A percentile compares a stretch with the other conserved stretches of the same genome.
Evolutionary conservation across 2,113 vertebrate species (phyloP).

Genomic region (Lophius piscatorius): DNA sequence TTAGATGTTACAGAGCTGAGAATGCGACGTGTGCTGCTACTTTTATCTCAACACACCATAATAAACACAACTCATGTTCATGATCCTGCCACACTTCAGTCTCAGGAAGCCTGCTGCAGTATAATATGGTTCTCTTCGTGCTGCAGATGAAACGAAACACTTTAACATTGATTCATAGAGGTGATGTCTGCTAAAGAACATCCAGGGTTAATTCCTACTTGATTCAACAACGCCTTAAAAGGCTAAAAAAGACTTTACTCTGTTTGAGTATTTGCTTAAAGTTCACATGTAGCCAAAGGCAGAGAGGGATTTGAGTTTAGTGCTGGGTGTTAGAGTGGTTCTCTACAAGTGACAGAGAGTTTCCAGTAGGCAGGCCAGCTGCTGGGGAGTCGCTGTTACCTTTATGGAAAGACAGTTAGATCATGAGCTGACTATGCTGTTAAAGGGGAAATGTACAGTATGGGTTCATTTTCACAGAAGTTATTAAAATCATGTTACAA

Average conservation of each 20-base stretch:
- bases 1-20: not conserved
- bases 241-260: slow-evolving; percentile 13
- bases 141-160: slow-evolving; percentile 21
- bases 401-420: slow-evolving; percentile 8
- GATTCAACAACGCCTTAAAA: slow-evolving; percentile 35
- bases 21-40: not conserved
- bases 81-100: not conserved
- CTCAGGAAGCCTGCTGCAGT: not conserved
- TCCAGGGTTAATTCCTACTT: slow-evolving; percentile 16
- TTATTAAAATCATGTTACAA: not conserved
- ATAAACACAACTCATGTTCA: slow-evolving; percentile 13
- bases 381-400: slow-evolving; percentile 39
- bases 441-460: not conserved
- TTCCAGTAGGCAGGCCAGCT: slow-evolving; percentile 66
- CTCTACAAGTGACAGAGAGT: slow-evolving; percentile 54
- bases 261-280: slow-evolving; percentile 8
- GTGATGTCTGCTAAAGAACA: not conserved
- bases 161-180: slow-evolving; percentile 2
- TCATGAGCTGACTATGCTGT: not conserved
- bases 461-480: slow-evolving; percentile 1
- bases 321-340: slow-evolving; percentile 30
- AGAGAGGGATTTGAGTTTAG: slow-evolving; percentile 15
- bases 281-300: not conserved
- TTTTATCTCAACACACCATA: slow-evolving; percentile 6
- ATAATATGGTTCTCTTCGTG: not conserved